Evolutionary conservation across 2,113 vertebrate genomes (phyloP).

Genomic region (Orthonyx spaldingii): DNA sequence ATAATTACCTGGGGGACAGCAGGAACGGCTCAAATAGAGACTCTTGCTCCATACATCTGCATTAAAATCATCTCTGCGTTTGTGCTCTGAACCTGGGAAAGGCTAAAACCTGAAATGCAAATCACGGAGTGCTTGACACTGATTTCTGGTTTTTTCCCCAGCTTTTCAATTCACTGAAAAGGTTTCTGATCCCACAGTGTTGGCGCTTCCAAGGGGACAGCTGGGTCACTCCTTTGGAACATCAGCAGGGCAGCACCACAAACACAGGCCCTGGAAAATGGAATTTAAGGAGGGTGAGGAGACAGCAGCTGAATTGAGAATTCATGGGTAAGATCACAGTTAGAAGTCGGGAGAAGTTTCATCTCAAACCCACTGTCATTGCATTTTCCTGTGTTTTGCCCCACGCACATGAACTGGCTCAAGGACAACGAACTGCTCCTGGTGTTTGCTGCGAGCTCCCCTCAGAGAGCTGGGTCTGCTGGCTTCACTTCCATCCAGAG

Average conservation of each 20-base stretch:
- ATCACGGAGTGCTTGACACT: not conserved
- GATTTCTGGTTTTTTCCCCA: not conserved
- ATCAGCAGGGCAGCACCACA: not conserved
- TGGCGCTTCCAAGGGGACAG: not conserved
- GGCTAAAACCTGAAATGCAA: not conserved
- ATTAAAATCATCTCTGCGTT: not conserved
- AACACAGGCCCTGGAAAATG: not conserved
- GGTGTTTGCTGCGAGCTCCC: not conserved
- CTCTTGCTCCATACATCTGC: not conserved
- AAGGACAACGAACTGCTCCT: not conserved
- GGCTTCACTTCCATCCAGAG: not conserved
- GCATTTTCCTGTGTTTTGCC: not conserved
- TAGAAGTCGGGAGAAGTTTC: not conserved
- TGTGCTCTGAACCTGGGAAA: not conserved
- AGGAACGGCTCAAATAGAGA: not conserved
- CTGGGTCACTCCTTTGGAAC: not conserved
- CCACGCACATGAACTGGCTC: not conserved
- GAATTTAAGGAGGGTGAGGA: not conserved
- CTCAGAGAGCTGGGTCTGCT: not conserved
- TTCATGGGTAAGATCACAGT: not conserved
- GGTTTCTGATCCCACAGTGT: not conserved
- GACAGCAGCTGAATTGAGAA: not conserved
- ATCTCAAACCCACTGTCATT: not conserved
- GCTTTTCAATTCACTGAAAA: not conserved
- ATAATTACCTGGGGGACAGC: conserved; percentile 76